A percentile compares a stretch with the other conserved stretches of the same genome.
Evolutionary conservation across 2,113 vertebrate species (phyloP).

Genomic region (Pica pica): DNA sequence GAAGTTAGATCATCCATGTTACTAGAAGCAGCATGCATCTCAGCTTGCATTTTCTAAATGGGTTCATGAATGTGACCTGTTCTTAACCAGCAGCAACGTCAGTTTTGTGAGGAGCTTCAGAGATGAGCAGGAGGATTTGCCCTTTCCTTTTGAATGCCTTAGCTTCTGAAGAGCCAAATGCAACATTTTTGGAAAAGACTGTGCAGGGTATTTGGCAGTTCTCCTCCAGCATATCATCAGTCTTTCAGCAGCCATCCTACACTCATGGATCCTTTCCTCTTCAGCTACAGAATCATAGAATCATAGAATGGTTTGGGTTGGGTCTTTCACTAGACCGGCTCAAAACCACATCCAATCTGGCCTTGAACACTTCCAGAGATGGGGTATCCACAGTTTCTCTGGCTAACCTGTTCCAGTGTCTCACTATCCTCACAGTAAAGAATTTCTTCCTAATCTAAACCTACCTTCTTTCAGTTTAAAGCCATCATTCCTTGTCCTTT

Average conservation of each 20-base stretch:
- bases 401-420: not conserved
- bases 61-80: not conserved
- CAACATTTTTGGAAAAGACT: not conserved
- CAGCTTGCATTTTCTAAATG: not conserved
- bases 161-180: not conserved
- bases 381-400: not conserved
- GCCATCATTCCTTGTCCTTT: not conserved
- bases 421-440: not conserved
- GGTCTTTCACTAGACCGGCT: not conserved
- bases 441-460: not conserved
- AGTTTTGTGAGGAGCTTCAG: not conserved
- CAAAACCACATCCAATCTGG: not conserved
- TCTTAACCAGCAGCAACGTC: fast-evolving
- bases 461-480: not conserved
- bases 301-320: not conserved
- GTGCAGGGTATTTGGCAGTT: not conserved
- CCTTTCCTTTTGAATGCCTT: not conserved
- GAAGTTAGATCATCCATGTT: not conserved
- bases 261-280: not conserved
- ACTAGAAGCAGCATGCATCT: not conserved
- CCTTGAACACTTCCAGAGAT: not conserved
- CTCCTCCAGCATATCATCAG: not conserved
- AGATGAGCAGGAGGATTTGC: not conserved
- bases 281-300: not conserved
- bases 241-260: not conserved